A percentile compares a stretch with the other conserved stretches of the same genome.
These are phyloP conservation scores for Nomada flava DNA, from an alignment of 2,888 invertebrate genomes.

Conservation along the genomic window DNA sequence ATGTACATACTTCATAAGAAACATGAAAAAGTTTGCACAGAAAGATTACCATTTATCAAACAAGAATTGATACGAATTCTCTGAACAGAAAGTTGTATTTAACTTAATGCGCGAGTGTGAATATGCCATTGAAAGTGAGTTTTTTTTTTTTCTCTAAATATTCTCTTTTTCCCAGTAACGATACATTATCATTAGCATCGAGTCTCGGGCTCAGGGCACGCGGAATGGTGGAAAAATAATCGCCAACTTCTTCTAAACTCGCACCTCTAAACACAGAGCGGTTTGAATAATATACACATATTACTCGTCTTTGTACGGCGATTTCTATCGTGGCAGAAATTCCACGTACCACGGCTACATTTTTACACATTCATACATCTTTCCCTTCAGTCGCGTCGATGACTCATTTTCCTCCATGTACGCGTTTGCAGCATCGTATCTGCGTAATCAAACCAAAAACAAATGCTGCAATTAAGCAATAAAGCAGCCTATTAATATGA, in stretches of 20 bases:
- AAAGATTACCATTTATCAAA: not conserved
- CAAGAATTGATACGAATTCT: not conserved
- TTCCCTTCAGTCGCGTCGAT: conserved; percentile 35
- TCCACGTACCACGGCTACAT: conserved; percentile 14
- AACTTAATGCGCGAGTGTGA: not conserved
- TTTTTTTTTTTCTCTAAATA: not conserved
- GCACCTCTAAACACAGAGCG: conserved; percentile 23
- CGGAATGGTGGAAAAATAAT: conserved; percentile 36
- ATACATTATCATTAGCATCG: conserved; percentile 19
- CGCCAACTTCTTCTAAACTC: conserved; percentile 34
- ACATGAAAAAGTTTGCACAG: not conserved
- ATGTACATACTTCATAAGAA: not conserved
- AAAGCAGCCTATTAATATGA: no score
- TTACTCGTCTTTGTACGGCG: conserved; percentile 1
- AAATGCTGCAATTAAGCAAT: no score
- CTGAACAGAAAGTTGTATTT: not conserved
- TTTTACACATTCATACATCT: conserved; percentile 24
- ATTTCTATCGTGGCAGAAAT: conserved; percentile 28
- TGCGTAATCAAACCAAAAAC: no score
- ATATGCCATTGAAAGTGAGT: conserved; percentile 13
- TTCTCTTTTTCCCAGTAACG: conserved; percentile 6
- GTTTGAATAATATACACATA: conserved; percentile 41
- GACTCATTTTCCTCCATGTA: conserved; percentile 24
- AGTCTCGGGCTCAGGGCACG: not conserved
- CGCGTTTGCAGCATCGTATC: no score